Conservation (phyloP, 2,797 vertebrate species). For the Leuciscus waleckii region DNA sequence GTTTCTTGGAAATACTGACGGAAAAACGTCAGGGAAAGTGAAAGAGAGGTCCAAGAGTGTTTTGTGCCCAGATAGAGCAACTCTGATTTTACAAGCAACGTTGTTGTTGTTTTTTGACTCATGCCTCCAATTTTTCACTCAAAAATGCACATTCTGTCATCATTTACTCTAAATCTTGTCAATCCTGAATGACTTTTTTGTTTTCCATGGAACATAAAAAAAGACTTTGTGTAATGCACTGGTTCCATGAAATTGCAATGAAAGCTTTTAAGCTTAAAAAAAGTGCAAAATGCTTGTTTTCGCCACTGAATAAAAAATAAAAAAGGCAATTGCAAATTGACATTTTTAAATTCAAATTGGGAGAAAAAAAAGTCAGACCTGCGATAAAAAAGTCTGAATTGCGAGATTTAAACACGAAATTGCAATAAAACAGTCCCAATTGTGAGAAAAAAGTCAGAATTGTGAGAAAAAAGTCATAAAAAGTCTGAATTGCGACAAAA, state of each 20-base stretch:
- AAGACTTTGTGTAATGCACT: not conserved
- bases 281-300: not conserved
- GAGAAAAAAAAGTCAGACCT: too few relatives aligned
- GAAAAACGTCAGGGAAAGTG: conserved; percentile 6
- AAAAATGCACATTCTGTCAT: not conserved
- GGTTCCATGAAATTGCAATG: not conserved
- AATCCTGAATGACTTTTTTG: not conserved
- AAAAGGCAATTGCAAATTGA: too few relatives aligned
- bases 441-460: too few relatives aligned
- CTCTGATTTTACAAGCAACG: not conserved
- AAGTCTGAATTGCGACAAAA: too few relatives aligned
- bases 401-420: too few relatives aligned
- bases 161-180: not conserved
- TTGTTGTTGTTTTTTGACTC: not conserved
- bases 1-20: conserved; percentile 39
- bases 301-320: too few relatives aligned
- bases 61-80: not conserved
- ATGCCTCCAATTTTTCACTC: not conserved
- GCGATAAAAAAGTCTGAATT: too few relatives aligned
- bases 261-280: not conserved
- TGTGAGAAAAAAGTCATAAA: too few relatives aligned
- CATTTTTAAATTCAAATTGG: too few relatives aligned
- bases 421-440: fast-evolving
- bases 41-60: conserved; percentile 5
- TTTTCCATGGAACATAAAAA: not conserved